Evolutionary conservation across 2,113 vertebrate species (phyloP).

Genomic region (Misgurnus anguillicaudatus): DNA sequence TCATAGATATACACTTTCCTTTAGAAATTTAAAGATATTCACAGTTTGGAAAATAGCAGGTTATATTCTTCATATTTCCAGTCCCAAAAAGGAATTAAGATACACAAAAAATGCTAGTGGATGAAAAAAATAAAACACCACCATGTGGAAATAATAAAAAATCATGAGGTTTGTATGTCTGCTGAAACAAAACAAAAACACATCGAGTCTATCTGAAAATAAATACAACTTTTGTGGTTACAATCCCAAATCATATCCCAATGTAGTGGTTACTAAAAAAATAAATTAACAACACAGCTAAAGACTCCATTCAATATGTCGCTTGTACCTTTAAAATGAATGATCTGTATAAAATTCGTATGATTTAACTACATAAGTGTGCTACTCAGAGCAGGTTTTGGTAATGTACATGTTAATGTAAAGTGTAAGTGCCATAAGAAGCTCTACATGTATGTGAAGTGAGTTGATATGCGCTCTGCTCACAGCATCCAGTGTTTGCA

Average conservation of each 20-base stretch:
- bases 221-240: slow-evolving; percentile 68
- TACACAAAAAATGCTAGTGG: slow-evolving; percentile 27
- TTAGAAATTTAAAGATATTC: slow-evolving; percentile 67
- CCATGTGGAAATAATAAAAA: slow-evolving; percentile 40
- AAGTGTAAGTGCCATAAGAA: slow-evolving; percentile 17
- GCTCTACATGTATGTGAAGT: slow-evolving; percentile 1
- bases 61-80: slow-evolving; percentile 40
- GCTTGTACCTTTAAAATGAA: slow-evolving; percentile 41
- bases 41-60: slow-evolving; percentile 70
- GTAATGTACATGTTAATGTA: neutral
- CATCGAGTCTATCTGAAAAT: slow-evolving; percentile 69
- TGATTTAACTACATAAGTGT: slow-evolving; percentile 32
- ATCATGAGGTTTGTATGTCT: slow-evolving; percentile 49
- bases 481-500: slow-evolving; percentile 30
- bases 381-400: slow-evolving; percentile 38
- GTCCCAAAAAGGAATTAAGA: slow-evolving; percentile 1
- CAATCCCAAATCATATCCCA: slow-evolving; percentile 66
- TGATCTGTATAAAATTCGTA: slow-evolving; percentile 44
- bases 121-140: slow-evolving; percentile 21
- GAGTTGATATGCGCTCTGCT: neutral
- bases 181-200: slow-evolving; percentile 55
- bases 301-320: slow-evolving; percentile 56
- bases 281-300: slow-evolving; percentile 69
- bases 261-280: slow-evolving; percentile 62
- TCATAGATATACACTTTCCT: slow-evolving; percentile 53